Evolutionary conservation across 2,888 invertebrate species (phyloP).

Genomic region (Amiota communis): DNA sequence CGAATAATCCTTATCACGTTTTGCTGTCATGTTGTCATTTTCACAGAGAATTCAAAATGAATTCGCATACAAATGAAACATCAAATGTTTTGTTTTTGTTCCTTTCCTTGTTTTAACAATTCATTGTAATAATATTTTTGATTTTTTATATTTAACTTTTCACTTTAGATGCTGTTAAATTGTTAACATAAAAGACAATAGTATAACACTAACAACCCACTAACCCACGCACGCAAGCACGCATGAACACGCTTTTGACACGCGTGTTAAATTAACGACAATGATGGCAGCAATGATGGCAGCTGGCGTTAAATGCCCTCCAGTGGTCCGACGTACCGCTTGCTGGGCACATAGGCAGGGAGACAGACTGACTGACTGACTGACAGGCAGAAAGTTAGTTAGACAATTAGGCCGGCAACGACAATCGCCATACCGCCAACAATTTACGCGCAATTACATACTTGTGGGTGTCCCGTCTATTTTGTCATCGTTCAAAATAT

Average conservation of each 20-base stretch:
- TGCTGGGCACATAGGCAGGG: too few species aligned
- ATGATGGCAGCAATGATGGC: too few species aligned
- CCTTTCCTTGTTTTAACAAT: background rate
- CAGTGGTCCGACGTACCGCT: background rate
- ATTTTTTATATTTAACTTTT: background rate
- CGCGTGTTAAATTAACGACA: background rate
- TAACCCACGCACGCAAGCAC: too few species aligned
- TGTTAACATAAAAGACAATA: too few species aligned
- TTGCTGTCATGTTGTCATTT: conserved; percentile 72
- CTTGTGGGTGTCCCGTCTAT: background rate
- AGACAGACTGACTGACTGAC: background rate
- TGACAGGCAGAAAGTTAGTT: background rate
- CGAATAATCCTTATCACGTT: conserved; percentile 71
- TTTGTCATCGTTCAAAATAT: background rate
- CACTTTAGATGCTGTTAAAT: background rate
- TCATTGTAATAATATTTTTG: background rate
- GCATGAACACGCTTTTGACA: background rate
- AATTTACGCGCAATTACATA: conserved; percentile 26
- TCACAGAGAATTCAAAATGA: conserved; percentile 57
- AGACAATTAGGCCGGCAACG: conserved; percentile 1
- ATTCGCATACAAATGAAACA: conserved; percentile 42
- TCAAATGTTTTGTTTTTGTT: background rate
- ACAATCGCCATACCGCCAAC: background rate
- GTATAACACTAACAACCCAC: too few species aligned
- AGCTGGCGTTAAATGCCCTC: too few species aligned